These are phyloP conservation scores for Pantherophis vulpinus DNA, from an alignment of 2,797 vertebrate genomes.

Conservation along the genomic window DNA sequence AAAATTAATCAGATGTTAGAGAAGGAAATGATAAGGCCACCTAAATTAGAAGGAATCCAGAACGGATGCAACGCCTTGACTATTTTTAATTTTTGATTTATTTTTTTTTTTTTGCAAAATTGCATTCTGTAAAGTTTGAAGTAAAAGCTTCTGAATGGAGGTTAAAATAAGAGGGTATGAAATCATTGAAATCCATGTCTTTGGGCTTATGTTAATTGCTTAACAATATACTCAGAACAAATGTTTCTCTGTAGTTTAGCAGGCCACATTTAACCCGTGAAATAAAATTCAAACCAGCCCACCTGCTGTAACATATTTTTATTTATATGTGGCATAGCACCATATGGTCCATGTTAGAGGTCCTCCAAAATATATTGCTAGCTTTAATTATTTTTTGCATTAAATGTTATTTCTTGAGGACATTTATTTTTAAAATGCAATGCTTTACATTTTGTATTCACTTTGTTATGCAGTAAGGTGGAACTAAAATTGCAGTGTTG, in stretches of 20 bases:
- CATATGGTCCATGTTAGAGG: constrained; percentile 62
- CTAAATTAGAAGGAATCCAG: not conserved
- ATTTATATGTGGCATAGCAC: constrained; percentile 55
- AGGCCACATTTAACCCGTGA: constrained; percentile 56
- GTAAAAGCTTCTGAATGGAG: constrained; percentile 20
- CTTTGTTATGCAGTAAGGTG: constrained; percentile 23
- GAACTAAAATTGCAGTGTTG: constrained; percentile 27
- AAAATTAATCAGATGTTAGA: constrained; percentile 1
- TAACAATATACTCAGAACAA: constrained; percentile 53
- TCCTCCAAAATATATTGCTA: constrained; percentile 53
- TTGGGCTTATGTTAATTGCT: constrained; percentile 50
- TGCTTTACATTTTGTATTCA: constrained; percentile 8
- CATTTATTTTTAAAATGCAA: constrained; percentile 22
- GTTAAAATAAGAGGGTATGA: constrained; percentile 36
- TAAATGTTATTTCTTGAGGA: constrained; percentile 44
- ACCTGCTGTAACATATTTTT: constrained; percentile 56
- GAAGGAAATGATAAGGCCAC: not conserved
- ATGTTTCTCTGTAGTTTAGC: constrained; percentile 39
- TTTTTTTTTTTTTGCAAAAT: not conserved
- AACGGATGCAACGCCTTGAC: constrained; percentile 32
- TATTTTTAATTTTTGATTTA: not conserved
- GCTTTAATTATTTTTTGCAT: constrained; percentile 53
- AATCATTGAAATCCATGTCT: constrained; percentile 34
- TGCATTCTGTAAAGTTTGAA: constrained; percentile 13
- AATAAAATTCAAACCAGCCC: constrained; percentile 65